Conservation (phyloP, 2,797 vertebrate genomes). For the Ispidina picta region DNA sequence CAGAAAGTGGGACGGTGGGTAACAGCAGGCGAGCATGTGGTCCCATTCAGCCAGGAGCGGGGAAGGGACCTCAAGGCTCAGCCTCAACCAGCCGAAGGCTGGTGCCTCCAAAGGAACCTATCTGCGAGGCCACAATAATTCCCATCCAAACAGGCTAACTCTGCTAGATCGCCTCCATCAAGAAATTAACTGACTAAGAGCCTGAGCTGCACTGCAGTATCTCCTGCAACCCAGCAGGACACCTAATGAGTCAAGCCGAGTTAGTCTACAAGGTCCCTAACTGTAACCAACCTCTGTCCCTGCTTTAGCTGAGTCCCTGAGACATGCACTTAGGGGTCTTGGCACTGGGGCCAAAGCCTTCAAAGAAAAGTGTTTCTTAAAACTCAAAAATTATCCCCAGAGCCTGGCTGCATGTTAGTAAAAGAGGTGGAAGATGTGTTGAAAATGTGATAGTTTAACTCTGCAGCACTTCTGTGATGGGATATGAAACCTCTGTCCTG, state of each 20-base stretch:
- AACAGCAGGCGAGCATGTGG: accelerated
- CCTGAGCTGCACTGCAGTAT: not conserved
- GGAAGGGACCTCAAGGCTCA: not conserved
- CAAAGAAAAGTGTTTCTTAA: not conserved
- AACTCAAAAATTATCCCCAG: not conserved
- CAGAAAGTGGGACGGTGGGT: not conserved
- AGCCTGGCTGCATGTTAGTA: not conserved
- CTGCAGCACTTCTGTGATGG: not conserved
- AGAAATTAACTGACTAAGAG: not conserved
- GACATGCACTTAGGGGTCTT: not conserved
- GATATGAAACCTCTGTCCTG: not conserved
- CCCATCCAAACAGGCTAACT: not conserved
- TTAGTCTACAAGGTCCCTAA: not conserved
- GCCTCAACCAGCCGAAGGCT: not conserved
- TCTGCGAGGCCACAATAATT: not conserved
- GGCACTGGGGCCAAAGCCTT: not conserved
- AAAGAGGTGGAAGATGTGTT: not conserved
- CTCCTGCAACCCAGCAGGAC: not conserved
- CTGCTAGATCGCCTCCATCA: not conserved
- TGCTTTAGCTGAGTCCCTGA: not conserved
- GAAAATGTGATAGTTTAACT: not conserved
- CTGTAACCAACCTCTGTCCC: not conserved
- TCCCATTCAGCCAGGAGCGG: accelerated
- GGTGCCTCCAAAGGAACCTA: not conserved
- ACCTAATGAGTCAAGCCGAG: not conserved